Evolutionary conservation across 2,113 vertebrate species (phyloP).

Genomic region (Saccopteryx leptura): DNA sequence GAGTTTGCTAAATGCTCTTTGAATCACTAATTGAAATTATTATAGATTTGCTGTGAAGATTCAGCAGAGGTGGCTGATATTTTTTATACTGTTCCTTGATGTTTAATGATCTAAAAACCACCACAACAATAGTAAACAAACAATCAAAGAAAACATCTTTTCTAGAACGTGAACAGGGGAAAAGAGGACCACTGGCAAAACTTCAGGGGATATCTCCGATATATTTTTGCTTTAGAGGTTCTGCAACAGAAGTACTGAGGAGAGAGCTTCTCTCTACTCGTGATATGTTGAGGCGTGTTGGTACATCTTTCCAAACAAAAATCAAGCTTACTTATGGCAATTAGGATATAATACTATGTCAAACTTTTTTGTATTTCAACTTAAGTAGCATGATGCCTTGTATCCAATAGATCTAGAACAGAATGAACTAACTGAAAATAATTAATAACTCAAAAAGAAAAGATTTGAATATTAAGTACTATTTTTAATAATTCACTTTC

Average conservation of each 20-base stretch:
- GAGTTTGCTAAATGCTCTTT: neutral
- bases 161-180: neutral
- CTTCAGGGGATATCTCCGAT: neutral
- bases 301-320: neutral
- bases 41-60: conserved; percentile 13
- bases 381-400: neutral
- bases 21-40: conserved; percentile 27
- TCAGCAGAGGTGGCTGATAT: neutral
- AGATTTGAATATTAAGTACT: neutral
- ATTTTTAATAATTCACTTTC: neutral
- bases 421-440: conserved; percentile 1
- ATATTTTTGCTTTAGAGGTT: neutral
- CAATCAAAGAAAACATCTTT: neutral
- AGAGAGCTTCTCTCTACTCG: neutral
- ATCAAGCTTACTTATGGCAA: neutral
- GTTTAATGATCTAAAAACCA: neutral
- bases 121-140: neutral
- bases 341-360: neutral
- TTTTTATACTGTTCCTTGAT: neutral
- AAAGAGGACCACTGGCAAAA: neutral
- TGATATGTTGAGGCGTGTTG: neutral
- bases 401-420: neutral
- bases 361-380: neutral
- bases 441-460: neutral
- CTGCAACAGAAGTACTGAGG: neutral